A percentile compares a stretch with the other conserved stretches of the same genome.
phyloP scores from a whole-genome alignment of 2,797 vertebrate genomes.

The Takifugu rubripes region DNA sequence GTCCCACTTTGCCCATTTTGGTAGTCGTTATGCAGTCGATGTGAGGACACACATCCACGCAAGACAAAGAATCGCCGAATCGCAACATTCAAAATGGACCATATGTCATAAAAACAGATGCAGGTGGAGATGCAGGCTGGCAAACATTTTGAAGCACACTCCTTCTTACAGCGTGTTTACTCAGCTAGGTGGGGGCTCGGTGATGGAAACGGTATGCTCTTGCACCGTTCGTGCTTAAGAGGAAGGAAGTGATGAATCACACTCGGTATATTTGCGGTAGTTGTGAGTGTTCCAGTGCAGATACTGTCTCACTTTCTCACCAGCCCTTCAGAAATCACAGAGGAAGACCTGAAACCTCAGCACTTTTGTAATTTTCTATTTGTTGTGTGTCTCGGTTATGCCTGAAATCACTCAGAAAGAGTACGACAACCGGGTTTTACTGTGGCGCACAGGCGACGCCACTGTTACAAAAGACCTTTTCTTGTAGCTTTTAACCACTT shows the following conservation, averaged over 20 bases:
- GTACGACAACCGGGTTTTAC: background rate
- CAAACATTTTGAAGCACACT: background rate
- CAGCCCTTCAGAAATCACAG: slow-evolving; percentile 52
- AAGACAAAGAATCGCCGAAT: slow-evolving; percentile 1
- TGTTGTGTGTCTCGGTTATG: slow-evolving; percentile 38
- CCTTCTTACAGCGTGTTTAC: background rate
- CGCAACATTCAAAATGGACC: background rate
- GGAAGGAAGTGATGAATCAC: slow-evolving; percentile 76
- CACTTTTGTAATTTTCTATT: slow-evolving; percentile 47
- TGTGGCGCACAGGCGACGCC: slow-evolving; percentile 2
- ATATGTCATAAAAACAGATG: background rate
- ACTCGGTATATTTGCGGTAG: slow-evolving; percentile 64
- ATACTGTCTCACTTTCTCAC: slow-evolving; percentile 27
- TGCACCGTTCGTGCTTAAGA: slow-evolving; percentile 57
- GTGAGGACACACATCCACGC: no score
- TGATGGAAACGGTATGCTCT: slow-evolving; percentile 41
- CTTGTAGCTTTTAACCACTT: slow-evolving; percentile 7
- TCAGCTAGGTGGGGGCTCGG: slow-evolving; percentile 26
- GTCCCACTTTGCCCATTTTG: no score
- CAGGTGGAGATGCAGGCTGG: background rate
- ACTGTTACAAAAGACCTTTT: no score
- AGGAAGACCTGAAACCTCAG: slow-evolving; percentile 65
- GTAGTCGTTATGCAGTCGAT: background rate
- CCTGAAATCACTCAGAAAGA: slow-evolving; percentile 32
- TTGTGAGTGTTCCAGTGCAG: slow-evolving; percentile 56